Evolutionary conservation across 2,888 invertebrate species (phyloP), one percentile per base, ranked within the genome.

Genomic region (Pegoplata infirma): DNA sequence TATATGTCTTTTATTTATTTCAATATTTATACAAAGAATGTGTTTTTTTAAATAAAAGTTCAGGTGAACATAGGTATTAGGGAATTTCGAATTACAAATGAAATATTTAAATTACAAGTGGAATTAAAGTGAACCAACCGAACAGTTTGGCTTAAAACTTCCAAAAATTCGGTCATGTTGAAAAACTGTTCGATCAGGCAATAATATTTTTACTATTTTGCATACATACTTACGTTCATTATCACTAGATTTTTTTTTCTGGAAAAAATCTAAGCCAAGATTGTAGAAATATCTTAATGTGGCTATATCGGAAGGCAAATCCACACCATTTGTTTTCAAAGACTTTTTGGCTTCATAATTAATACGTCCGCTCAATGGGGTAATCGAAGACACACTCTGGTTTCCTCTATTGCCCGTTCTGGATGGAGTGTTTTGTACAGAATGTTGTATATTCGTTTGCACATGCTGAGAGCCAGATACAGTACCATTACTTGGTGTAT

Each of bases 271-370:
- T 81, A 93, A 89, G 82, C 94, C 94, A 84, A 93, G 88, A 87
- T 94, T 94, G 89, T 91, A 94, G 88, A 92, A 94, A 85, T 91
- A 93, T 74, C 93, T 91, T 76, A 94, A 88, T 5, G 93, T 93
- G 10, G 91, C 88, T 56, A 92, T 89, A 84, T 94, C 94, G 90
- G 66, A 61, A 0, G 88, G 89, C 68, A 88, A 83, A 80, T 89
- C 89, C 5, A 82, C 81, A 1, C 87, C 88, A 59, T 83, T 84
- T 2, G 80, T 49, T 46, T 85, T 83, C 4, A 84, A 19, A 0
- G 87, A 88, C 32, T 84, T 87, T n/a, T 82, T 84, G 1, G 85
- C 86, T 8, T 86, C 83, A 44, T 81, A 83, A 72, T 86, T 86
- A 28, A 85, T 81, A 17, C 83, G 82, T 10, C 82, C 81, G 36